Conservation (phyloP, 2,113 vertebrate species). For the Cinclus mexicanus region DNA sequence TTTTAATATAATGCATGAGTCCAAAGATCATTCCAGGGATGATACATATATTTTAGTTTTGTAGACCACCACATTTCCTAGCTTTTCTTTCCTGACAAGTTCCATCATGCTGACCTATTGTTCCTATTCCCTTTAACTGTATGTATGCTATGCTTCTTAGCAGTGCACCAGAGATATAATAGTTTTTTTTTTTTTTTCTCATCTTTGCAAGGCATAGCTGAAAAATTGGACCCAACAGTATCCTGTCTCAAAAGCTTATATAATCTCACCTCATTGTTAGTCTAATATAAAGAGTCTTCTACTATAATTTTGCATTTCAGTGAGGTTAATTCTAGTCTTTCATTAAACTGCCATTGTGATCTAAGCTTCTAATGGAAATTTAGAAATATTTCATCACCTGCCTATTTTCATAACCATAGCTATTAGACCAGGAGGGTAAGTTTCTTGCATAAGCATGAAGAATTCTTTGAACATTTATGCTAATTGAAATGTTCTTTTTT, state of each 20-base stretch:
- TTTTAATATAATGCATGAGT: not conserved
- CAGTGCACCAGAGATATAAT: not conserved
- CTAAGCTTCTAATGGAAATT: conserved; percentile 20
- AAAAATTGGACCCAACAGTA: conserved; percentile 13
- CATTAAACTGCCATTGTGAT: conserved; percentile 36
- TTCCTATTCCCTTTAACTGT: conserved; percentile 42
- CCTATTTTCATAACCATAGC: not conserved
- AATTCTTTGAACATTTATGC: not conserved
- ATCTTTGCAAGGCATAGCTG: not conserved
- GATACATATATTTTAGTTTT: not conserved
- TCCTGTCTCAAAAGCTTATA: not conserved
- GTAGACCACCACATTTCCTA: not conserved
- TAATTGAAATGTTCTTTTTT: not conserved
- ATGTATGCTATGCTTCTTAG: not conserved
- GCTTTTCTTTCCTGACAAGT: not conserved
- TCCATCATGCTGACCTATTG: conserved; percentile 16
- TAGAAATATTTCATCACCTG: conserved; percentile 18
- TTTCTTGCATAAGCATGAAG: not conserved
- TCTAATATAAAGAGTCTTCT: not conserved
- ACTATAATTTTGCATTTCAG: conserved; percentile 39
- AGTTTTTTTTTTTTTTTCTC: not conserved
- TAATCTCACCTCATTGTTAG: not conserved
- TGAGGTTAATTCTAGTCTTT: conserved; percentile 31
- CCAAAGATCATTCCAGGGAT: not conserved
- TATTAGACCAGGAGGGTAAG: not conserved